Percentiles rank a stretch among this genome's conserved stretches.
phyloP scores from a whole-genome alignment of 2,888 invertebrate genomes.

The Andrena minutula region DNA sequence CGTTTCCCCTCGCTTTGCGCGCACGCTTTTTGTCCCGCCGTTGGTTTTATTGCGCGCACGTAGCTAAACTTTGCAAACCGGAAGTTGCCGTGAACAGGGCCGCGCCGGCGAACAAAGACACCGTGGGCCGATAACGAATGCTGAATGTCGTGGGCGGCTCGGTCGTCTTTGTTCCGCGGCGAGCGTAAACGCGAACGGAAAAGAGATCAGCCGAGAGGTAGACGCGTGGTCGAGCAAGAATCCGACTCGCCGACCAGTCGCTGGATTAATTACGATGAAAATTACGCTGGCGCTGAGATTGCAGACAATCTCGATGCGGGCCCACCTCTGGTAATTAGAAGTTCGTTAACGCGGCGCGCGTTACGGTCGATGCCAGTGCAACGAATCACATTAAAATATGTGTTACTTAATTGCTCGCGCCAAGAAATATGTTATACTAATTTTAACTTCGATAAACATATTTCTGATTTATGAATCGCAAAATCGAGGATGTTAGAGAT shows the following conservation, averaged over 20 bases:
- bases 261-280: conserved; percentile 35
- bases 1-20: not conserved
- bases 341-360: conserved; percentile 26
- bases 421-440: conserved; percentile 1
- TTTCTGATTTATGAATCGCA: too few species aligned
- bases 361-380: not conserved
- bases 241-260: not conserved
- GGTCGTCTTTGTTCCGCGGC: not conserved
- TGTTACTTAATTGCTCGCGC: not conserved
- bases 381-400: not conserved
- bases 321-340: conserved; percentile 38
- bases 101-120: conserved; percentile 33
- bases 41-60: conserved; percentile 41
- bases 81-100: conserved; percentile 37
- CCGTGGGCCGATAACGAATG: conserved; percentile 38
- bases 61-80: conserved; percentile 39
- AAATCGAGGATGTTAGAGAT: too few species aligned
- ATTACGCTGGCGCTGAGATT: conserved; percentile 9
- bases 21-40: conserved; percentile 24
- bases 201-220: conserved; percentile 12
- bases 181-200: conserved; percentile 17
- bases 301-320: conserved; percentile 25
- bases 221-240: not conserved
- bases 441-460: too few species aligned
- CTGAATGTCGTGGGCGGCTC: conserved; percentile 26